Conservation (phyloP, 2,888 invertebrate species). For the Encarsia formosa region DNA sequence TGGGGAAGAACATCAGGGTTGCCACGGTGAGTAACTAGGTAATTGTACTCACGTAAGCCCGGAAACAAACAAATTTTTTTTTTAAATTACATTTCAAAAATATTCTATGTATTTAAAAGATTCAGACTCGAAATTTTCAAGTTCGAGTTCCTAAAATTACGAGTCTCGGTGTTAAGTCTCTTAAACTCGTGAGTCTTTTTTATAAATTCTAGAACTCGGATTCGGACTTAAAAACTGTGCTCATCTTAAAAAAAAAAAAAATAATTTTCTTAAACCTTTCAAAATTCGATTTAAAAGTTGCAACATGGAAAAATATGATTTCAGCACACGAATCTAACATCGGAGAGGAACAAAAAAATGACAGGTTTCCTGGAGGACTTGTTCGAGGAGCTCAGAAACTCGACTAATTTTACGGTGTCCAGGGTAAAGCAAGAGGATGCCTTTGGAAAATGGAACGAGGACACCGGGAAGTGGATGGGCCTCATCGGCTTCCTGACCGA, state of each 20-base stretch:
- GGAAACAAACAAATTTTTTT: too few relatives aligned
- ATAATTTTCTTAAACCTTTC: too few relatives aligned
- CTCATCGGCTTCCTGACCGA: constrained; percentile 32
- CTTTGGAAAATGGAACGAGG: constrained; percentile 26
- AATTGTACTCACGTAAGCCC: too few relatives aligned
- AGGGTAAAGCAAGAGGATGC: constrained; percentile 7
- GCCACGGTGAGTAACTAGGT: constrained; percentile 31
- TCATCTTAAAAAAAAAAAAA: too few relatives aligned
- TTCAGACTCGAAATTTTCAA: too few relatives aligned
- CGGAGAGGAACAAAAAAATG: constrained; percentile 23
- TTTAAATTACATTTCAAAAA: too few relatives aligned
- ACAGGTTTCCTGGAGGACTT: constrained; percentile 33
- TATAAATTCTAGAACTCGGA: too few relatives aligned
- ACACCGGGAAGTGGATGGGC: constrained; percentile 35
- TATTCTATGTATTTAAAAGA: too few relatives aligned
- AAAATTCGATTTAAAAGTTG: neutral
- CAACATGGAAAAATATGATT: constrained; percentile 1
- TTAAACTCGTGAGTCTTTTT: too few relatives aligned
- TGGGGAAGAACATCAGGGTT: constrained; percentile 32
- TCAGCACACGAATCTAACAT: constrained; percentile 1
- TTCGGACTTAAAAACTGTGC: too few relatives aligned
- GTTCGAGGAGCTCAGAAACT: constrained; percentile 32
- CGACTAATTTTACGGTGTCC: constrained; percentile 37
- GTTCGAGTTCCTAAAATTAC: too few relatives aligned
- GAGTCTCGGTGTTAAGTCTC: too few relatives aligned